Percentiles rank a stretch among this genome's conserved stretches.
phyloP scores from a whole-genome alignment of 1,140 invertebrate genomes.

The Micrasema longulum region DNA sequence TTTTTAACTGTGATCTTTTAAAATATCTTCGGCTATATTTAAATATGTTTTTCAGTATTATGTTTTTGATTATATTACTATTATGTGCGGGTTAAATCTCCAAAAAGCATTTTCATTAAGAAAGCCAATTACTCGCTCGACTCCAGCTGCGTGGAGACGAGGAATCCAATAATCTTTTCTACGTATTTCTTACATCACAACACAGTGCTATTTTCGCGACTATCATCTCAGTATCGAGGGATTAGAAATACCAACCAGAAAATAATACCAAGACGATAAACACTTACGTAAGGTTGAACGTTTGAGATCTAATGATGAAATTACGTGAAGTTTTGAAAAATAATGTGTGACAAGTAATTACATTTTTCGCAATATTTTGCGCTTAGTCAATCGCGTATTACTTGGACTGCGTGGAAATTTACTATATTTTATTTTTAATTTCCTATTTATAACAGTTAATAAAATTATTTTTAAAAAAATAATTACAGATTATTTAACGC shows the following conservation, averaged over 20 bases:
- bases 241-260: neutral
- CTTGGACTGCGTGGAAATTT: no score
- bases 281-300: neutral
- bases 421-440: no score
- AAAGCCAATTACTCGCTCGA: slow-evolving; percentile 4
- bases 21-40: neutral
- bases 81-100: neutral
- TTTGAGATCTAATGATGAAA: neutral
- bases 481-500: no score
- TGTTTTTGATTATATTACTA: neutral
- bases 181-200: neutral
- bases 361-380: no score
- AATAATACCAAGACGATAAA: neutral
- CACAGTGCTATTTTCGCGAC: neutral
- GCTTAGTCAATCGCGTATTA: no score
- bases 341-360: no score
- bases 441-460: no score
- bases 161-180: slow-evolving; percentile 1
- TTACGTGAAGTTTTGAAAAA: neutral
- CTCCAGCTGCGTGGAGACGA: slow-evolving; percentile 17
- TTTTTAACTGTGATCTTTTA: neutral
- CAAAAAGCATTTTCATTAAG: slow-evolving; percentile 11
- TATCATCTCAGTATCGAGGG: neutral
- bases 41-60: neutral
- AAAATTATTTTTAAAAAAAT: no score